Percentiles rank a stretch among this genome's conserved stretches.
Evolutionary conservation across 2,888 invertebrate species (phyloP).

Genomic region (Eristalinus aeneus): DNA sequence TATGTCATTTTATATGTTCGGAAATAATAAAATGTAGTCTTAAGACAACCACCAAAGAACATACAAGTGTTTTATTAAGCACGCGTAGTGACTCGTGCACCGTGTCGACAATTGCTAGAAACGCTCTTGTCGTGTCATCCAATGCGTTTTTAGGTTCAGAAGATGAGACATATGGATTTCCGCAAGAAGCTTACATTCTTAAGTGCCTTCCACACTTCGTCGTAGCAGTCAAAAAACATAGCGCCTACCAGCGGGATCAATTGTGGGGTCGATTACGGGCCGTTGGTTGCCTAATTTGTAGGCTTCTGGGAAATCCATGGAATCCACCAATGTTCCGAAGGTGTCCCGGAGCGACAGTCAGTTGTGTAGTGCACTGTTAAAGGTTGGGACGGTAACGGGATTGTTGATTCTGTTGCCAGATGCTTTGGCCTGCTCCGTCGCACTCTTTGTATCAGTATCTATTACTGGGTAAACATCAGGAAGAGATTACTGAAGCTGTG

Average conservation of each 20-base stretch:
- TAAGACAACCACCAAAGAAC: no score
- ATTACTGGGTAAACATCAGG: neutral
- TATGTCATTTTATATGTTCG: no score
- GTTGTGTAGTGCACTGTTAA: constrained; percentile 30
- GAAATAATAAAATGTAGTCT: no score
- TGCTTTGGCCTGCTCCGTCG: neutral
- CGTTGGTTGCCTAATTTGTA: constrained; percentile 47
- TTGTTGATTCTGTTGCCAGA: neutral
- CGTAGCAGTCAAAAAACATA: constrained; percentile 33
- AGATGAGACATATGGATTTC: constrained; percentile 41
- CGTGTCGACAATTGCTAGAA: constrained; percentile 43
- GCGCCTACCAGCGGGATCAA: constrained; percentile 22
- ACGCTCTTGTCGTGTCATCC: constrained; percentile 8
- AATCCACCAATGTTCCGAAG: neutral
- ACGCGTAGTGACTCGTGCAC: constrained; percentile 38
- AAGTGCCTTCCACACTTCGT: constrained; percentile 34
- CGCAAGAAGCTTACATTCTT: constrained; percentile 24
- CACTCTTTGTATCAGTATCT: neutral
- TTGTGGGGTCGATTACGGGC: constrained; percentile 24
- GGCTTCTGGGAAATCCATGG: constrained; percentile 8
- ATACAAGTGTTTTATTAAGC: no score
- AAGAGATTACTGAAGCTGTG: neutral
- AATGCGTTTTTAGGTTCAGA: constrained; percentile 15
- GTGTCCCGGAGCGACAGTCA: constrained; percentile 40
- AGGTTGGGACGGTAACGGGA: constrained; percentile 15